Percentiles rank a stretch among this genome's conserved stretches.
Conservation (phyloP, 2,113 vertebrate species). For the Rostratula benghalensis region DNA sequence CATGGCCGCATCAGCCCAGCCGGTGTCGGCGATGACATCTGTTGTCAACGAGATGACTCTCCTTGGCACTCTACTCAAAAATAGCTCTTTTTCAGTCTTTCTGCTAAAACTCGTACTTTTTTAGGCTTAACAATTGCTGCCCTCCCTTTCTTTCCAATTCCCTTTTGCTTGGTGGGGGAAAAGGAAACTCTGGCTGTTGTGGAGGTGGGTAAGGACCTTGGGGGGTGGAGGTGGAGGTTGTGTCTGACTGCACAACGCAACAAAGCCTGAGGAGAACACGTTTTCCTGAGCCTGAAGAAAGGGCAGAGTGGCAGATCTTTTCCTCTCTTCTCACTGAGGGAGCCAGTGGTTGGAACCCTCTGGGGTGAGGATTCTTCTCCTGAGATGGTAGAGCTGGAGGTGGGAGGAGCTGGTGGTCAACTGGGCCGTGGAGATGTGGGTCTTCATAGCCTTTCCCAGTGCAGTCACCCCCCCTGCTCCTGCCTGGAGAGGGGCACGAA, state of each 20-base stretch:
- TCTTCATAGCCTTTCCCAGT: accelerated
- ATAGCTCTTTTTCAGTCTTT: neutral
- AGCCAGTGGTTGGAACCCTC: neutral
- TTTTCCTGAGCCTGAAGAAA: neutral
- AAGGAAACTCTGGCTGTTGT: neutral
- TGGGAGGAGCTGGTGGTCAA: neutral
- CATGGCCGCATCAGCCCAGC: neutral
- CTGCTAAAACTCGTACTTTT: neutral
- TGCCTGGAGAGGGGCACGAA: neutral
- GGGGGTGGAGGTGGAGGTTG: too few relatives aligned
- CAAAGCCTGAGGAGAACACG: neutral
- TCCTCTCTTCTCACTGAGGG: neutral
- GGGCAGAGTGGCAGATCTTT: neutral
- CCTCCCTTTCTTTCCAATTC: neutral
- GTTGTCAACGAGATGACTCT: neutral
- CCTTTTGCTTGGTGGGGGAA: neutral
- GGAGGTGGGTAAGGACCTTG: neutral
- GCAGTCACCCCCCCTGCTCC: neutral
- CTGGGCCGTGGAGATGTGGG: neutral
- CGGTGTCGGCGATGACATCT: neutral
- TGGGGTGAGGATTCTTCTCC: neutral
- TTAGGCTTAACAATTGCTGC: neutral
- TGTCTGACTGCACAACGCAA: neutral
- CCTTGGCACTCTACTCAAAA: neutral
- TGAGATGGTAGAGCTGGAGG: neutral